Evolutionary conservation across 2,797 vertebrate genomes (phyloP).

Genomic region (Diplodus sargus): DNA sequence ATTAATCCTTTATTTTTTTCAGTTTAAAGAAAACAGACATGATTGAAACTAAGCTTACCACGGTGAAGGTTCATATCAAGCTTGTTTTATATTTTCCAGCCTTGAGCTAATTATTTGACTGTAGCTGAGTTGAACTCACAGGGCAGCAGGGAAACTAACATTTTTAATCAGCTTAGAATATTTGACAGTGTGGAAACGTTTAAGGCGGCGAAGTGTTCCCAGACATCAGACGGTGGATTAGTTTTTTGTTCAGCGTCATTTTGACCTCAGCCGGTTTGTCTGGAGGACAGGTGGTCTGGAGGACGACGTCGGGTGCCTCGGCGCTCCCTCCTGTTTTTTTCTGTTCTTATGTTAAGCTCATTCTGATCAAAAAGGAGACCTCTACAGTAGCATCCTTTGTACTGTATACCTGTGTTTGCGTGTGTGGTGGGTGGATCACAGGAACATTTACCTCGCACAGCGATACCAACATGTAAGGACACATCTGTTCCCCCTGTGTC

Average conservation of each 20-base stretch:
- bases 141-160: not conserved
- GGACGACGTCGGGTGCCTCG: not conserved
- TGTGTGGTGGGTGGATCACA: constrained; percentile 24
- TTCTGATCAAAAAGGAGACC: constrained; percentile 14
- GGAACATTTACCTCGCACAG: constrained; percentile 41
- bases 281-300: constrained; percentile 25
- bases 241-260: constrained; percentile 3
- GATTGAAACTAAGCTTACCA: not conserved
- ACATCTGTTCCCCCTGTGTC: constrained; percentile 48
- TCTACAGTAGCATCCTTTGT: not conserved
- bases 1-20: too few species aligned
- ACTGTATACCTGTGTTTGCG: constrained; percentile 5
- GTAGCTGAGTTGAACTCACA: not conserved
- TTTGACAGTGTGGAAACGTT: not conserved
- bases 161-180: not conserved
- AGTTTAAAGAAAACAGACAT: not conserved
- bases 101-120: not conserved
- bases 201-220: not conserved
- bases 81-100: not conserved
- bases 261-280: constrained; percentile 5
- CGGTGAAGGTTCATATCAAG: not conserved
- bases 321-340: not conserved
- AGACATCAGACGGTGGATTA: not conserved
- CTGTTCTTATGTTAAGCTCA: constrained; percentile 15
- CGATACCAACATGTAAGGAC: constrained; percentile 31